phyloP scores from a whole-genome alignment of 2,113 vertebrate species.

The Rhynchomys soricoides region DNA sequence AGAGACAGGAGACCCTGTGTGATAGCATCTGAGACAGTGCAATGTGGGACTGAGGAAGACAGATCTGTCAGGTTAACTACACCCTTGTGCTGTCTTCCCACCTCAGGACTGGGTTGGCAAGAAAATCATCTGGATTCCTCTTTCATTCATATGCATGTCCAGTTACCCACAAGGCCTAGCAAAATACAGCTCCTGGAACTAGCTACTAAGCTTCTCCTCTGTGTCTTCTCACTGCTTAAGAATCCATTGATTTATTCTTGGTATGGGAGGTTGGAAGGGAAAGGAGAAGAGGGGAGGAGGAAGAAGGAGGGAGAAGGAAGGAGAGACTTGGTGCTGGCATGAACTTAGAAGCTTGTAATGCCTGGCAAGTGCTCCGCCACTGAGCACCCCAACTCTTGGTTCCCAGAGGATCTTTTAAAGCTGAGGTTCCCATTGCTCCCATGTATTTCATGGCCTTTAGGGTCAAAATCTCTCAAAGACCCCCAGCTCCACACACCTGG shows the following conservation, averaged over 20 bases:
- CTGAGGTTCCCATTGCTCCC: not conserved
- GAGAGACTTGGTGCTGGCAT: not conserved
- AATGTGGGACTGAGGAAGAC: fast-evolving
- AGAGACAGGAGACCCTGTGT: not conserved
- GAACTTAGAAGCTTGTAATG: not conserved
- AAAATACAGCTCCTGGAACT: not conserved
- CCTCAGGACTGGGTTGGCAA: not conserved
- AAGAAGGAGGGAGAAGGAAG: no score
- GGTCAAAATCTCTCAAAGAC: not conserved
- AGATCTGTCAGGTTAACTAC: no score
- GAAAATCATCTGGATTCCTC: not conserved
- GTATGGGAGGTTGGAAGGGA: fast-evolving
- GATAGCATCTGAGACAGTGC: not conserved
- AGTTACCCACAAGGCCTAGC: not conserved
- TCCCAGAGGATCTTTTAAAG: not conserved
- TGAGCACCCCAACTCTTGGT: not conserved
- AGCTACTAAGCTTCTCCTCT: not conserved
- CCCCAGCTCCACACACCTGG: not conserved
- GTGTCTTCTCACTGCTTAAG: fast-evolving
- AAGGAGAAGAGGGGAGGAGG: no score
- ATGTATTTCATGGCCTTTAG: not conserved
- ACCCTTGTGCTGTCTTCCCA: not conserved
- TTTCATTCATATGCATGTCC: no score
- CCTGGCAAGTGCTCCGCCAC: not conserved
- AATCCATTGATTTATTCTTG: not conserved